Base-by-base conservation (phyloP, 1,140 invertebrate species). In the Dolichoris vasculosae region DNA sequence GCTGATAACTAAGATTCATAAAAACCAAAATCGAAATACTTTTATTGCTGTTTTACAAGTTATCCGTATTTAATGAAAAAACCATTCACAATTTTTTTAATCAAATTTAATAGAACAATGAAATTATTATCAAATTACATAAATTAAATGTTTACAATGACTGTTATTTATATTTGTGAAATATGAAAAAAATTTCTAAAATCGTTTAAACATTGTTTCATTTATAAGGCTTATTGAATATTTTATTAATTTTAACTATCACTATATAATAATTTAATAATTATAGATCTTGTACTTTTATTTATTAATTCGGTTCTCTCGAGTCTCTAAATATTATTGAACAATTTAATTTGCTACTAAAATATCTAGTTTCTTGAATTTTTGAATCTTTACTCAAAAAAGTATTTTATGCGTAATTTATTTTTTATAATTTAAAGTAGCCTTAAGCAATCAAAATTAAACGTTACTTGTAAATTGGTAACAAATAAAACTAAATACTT, bases 401-500 rank as follows among this genome's bases (percentile, higher is more conserved):
- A n/a, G n/a, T n/a, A n/a, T n/a, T n/a, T n/a, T n/a, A n/a, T n/a
- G n/a, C n/a, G n/a, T n/a, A n/a, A 2, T 32, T 69, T 32, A 32
- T 69, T 17, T 32, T 69, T 43, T 6, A 46, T 30, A 75, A 30
- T 23, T 69, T 13, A 46, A 75, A 0, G 2, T 3, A 75, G 30
- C 2, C 8, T 7, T 43, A n/a, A 2, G 26, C 35, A n/a, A 73
- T 73, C 1, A 73, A 76, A 17, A 48, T 48, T 11, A 11, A 17
- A 51, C 17, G 55, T 30, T 77, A 77, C 17, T 32, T 51, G 0
- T 51, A 48, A 32, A 32, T 35, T 35, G 7, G 51, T 17, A n/a
- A 76, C 63, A 67, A 11, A 35, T 8, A 67, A 26, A 38, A 80
- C 67, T 38, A 55, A 55, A 71, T 73, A 59, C 38, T 78, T 78